Conservation (phyloP, 2,113 vertebrate species). For the Narcine bancroftii region DNA sequence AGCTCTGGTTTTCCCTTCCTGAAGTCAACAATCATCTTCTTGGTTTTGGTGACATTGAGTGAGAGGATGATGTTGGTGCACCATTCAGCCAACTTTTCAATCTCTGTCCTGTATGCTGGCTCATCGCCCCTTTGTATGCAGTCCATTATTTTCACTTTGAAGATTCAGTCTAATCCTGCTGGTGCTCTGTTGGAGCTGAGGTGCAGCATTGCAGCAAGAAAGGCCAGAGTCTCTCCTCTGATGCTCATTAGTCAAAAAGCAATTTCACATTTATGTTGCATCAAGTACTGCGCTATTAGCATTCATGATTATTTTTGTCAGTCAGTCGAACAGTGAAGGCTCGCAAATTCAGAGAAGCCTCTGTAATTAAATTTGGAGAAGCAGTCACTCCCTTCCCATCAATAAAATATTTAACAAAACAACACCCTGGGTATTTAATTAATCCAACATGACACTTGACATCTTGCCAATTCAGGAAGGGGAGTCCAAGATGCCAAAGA, state of each 20-base stretch:
- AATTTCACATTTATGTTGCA: not conserved
- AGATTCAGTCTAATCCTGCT: no score
- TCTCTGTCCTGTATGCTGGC: no score
- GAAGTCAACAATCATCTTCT: no score
- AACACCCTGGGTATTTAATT: not conserved
- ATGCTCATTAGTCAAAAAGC: not conserved
- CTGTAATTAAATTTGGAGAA: not conserved
- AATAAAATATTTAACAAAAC: conserved; percentile 1
- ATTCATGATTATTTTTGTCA: not conserved
- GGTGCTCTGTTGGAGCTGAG: no score
- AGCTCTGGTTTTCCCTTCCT: no score
- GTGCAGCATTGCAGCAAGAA: no score
- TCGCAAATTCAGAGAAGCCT: not conserved
- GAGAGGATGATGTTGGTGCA: no score
- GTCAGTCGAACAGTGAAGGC: not conserved
- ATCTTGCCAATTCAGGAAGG: not conserved
- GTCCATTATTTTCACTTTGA: no score
- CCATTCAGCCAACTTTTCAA: no score
- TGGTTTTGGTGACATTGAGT: no score
- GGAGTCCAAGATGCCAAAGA: not conserved
- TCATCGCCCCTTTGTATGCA: no score
- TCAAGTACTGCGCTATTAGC: no score
- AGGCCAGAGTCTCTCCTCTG: not conserved
- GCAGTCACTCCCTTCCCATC: not conserved
- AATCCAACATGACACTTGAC: not conserved